phyloP scores from a whole-genome alignment of 2,797 vertebrate species.

The Macrochelys suwanniensis region DNA sequence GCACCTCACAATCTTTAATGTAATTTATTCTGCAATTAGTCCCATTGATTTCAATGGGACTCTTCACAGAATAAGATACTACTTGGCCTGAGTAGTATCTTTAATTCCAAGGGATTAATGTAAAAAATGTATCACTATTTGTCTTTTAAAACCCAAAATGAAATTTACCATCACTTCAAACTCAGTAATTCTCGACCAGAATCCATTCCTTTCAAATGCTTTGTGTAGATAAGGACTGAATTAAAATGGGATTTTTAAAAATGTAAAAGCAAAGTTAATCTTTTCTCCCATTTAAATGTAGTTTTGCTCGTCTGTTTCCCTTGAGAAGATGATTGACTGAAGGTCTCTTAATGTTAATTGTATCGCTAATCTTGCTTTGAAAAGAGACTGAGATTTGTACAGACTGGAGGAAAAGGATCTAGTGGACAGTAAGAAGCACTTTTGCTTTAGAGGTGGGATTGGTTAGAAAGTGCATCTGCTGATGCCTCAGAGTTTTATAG shows the following conservation, averaged over 20 bases:
- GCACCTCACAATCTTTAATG: too few relatives aligned
- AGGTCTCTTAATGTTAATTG: neutral
- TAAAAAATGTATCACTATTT: accelerated
- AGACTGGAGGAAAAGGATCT: neutral
- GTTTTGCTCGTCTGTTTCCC: neutral
- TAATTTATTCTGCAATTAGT: neutral
- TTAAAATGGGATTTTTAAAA: neutral
- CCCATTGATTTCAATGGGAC: neutral
- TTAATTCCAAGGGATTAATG: neutral
- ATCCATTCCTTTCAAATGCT: neutral
- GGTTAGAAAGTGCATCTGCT: neutral
- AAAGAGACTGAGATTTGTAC: neutral
- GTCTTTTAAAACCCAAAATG: neutral
- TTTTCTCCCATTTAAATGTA: neutral
- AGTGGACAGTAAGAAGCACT: accelerated
- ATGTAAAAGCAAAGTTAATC: accelerated
- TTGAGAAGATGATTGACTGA: neutral
- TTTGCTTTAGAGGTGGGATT: neutral
- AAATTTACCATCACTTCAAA: neutral
- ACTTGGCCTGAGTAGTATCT: neutral
- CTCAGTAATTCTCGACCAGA: neutral
- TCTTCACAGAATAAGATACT: neutral
- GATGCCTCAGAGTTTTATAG: neutral
- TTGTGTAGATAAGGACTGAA: neutral
- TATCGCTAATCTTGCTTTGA: neutral